A percentile compares a stretch with the other conserved stretches of the same genome.
These are phyloP conservation scores for Marmota monax DNA, from an alignment of 2,113 vertebrate species.

Conservation along the genomic window DNA sequence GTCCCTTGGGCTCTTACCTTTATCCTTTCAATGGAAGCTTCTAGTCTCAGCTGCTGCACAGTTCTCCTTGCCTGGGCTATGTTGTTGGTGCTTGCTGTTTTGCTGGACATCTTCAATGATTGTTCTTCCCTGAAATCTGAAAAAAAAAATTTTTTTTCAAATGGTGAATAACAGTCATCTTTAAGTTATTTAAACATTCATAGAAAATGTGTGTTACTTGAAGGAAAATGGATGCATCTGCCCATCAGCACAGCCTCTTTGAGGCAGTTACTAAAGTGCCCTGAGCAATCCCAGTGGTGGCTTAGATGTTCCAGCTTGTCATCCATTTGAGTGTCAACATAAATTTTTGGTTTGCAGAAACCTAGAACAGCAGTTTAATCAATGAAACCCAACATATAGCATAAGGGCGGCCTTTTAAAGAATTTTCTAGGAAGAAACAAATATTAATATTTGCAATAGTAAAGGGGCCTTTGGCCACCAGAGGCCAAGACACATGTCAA, in stretches of 20 bases:
- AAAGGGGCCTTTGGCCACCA: neutral
- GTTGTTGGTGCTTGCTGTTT: slow-evolving; percentile 92
- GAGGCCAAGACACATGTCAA: neutral
- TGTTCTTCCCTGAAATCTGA: slow-evolving; percentile 55
- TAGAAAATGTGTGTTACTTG: neutral
- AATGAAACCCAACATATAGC: neutral
- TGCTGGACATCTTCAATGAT: slow-evolving; percentile 91
- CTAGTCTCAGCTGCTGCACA: slow-evolving; percentile 93
- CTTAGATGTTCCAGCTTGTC: neutral
- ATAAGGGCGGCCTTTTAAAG: neutral
- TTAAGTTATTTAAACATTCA: neutral
- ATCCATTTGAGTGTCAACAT: neutral
- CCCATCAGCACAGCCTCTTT: neutral
- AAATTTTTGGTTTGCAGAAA: neutral
- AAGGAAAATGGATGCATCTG: neutral
- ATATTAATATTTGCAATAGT: neutral
- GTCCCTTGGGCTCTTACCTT: slow-evolving; percentile 87
- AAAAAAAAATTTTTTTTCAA: neutral
- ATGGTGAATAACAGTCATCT: neutral
- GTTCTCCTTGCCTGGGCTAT: slow-evolving; percentile 92
- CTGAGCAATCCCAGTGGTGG: rapidly evolving
- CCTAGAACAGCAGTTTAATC: neutral
- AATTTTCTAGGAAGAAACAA: slow-evolving; percentile 12
- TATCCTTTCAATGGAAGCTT: slow-evolving; percentile 95
- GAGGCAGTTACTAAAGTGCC: neutral